These are phyloP conservation scores for Macropodus opercularis DNA, from an alignment of 2,797 vertebrate genomes.

Conservation along the genomic window DNA sequence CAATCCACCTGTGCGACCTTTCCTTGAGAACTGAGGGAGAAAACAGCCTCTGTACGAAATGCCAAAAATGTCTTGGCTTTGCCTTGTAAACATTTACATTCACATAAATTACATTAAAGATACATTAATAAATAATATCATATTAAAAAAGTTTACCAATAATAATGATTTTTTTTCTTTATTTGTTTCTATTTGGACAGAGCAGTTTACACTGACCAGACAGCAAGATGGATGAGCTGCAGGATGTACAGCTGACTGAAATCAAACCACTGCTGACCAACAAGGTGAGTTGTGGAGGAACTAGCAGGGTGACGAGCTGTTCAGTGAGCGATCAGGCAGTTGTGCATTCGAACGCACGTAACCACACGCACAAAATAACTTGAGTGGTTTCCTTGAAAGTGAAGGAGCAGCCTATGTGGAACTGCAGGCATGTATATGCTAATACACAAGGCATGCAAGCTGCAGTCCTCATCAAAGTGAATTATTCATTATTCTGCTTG, in stretches of 20 bases:
- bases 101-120: too few species aligned
- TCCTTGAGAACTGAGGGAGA: constrained; percentile 5
- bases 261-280: constrained; percentile 95
- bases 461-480: constrained; percentile 74
- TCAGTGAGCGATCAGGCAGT: not conserved
- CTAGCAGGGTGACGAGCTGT: not conserved
- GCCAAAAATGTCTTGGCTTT: not conserved
- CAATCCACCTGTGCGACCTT: constrained; percentile 39
- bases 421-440: constrained; percentile 22
- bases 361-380: constrained; percentile 1
- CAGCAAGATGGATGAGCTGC: constrained; percentile 91
- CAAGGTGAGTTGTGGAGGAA: constrained; percentile 82
- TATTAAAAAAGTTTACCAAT: not conserved
- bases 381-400: not conserved
- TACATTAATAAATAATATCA: too few species aligned
- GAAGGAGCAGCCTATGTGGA: constrained; percentile 12
- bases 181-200: constrained; percentile 29
- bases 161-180: not conserved
- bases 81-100: too few species aligned
- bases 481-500: constrained; percentile 75
- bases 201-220: constrained; percentile 50
- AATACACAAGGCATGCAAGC: constrained; percentile 38
- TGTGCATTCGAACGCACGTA: not conserved
- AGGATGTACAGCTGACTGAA: constrained; percentile 96
- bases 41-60: constrained; percentile 13